Conservation (phyloP, 2,113 vertebrate genomes). For the Serinus canaria region DNA sequence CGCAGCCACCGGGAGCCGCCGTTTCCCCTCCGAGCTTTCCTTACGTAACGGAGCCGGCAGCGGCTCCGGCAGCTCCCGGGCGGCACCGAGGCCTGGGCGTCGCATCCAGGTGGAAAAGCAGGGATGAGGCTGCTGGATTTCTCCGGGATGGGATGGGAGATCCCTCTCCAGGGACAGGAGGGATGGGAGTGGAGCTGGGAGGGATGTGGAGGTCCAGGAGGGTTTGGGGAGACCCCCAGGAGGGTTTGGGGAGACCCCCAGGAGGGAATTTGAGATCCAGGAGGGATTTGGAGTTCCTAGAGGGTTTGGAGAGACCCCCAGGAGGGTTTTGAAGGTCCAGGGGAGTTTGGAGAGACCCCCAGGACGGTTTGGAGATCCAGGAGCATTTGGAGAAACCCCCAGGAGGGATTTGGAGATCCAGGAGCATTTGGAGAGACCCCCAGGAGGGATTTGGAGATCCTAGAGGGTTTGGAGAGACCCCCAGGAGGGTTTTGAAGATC, state of each 20-base stretch:
- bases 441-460: neutral
- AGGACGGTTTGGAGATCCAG: no score
- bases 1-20: neutral
- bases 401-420: neutral
- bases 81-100: neutral
- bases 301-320: neutral
- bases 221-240: neutral
- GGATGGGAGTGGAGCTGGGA: neutral
- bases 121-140: neutral
- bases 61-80: neutral
- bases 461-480: neutral
- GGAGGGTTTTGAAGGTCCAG: no score
- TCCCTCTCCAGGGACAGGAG: rapidly evolving
- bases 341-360: no score
- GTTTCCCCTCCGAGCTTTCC: neutral
- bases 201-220: no score
- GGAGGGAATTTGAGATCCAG: neutral
- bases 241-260: no score
- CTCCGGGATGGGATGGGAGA: rapidly evolving
- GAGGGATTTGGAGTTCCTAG: neutral
- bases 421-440: rapidly evolving
- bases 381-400: rapidly evolving
- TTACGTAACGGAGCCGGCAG: neutral
- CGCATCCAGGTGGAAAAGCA: neutral
- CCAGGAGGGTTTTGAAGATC: no score